Evolutionary conservation across 1,140 invertebrate species (phyloP), one percentile per base, ranked within the genome.

Genomic region (Sitophilus oryzae): DNA sequence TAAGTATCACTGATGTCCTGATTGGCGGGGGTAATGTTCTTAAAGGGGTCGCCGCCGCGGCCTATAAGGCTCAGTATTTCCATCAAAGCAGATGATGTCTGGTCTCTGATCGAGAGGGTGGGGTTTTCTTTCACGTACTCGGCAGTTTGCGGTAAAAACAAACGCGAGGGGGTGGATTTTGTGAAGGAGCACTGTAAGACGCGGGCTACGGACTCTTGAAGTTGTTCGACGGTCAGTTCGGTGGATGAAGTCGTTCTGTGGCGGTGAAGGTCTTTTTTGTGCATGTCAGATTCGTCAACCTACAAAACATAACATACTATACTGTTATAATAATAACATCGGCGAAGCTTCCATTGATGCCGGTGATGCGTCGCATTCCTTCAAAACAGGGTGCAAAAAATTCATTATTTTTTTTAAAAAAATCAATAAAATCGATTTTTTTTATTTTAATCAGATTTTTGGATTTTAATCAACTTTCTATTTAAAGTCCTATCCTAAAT

Each of bases 111-210:
- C 67, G 61, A 67, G 52, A 70, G 66, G 56, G 66, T 69, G 63
- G 69, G 75, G 62, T 68, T 74, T 56, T 71, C 74, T 50, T 72
- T 69, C 18, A 80, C 55, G 16, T 73, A 72, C 44, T 76, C 77
- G 11, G 79, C 77, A 34, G 82, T 79, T 49, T 83, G 77, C 19
- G 82, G 80, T 49, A 88, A 71, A 73, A 80, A 82, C 62, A 85
- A 77, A 44, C 71, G 72, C 43, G 77, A 76, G 51, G 82, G 78
- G 46, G 71, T 72, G 18, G 77, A 69, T 57, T 80, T 76, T 53
- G 78, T 81, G 80, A 82, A 86, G 1, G 83, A 80, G 19, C 82
- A 78, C 65, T 80, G 77, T 14, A 86, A 68, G 40, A 86, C 80
- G 63, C 81, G 76, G 1, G 77, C 78, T 56, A 85, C 74, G 19